Percentiles rank a stretch among this genome's conserved stretches.
Evolutionary conservation across 2,888 invertebrate species (phyloP).

Genomic region (Tineola bisselliella): DNA sequence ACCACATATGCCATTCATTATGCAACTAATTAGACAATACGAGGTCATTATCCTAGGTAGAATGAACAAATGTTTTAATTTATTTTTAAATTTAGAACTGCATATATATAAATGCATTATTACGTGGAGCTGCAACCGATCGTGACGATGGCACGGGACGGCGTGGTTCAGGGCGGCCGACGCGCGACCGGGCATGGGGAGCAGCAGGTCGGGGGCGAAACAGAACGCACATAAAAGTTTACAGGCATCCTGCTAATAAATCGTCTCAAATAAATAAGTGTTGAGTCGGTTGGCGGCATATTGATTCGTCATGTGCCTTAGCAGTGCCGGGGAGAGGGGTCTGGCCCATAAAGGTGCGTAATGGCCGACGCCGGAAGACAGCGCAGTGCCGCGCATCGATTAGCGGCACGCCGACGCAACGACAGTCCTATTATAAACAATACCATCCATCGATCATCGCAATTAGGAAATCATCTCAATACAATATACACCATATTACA

Average conservation of each 20-base stretch:
- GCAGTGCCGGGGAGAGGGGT: conserved; percentile 40
- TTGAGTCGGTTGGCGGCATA: conserved; percentile 68
- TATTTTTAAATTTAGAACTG: no score
- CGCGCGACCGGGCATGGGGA: neutral
- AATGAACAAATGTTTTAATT: no score
- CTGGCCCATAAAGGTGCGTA: conserved; percentile 80
- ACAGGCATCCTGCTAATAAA: conserved; percentile 67
- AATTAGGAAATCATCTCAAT: neutral
- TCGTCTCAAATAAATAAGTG: conserved; percentile 68
- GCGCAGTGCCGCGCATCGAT: conserved; percentile 77
- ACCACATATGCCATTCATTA: no score
- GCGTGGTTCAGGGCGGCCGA: no score
- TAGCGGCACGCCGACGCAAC: conserved; percentile 67
- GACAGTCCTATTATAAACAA: no score
- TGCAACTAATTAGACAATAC: no score
- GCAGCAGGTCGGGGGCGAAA: conserved; percentile 18
- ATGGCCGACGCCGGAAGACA: conserved; percentile 75
- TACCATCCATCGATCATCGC: neutral
- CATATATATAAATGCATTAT: no score
- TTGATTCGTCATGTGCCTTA: conserved; percentile 68
- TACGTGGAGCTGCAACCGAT: neutral
- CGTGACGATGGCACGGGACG: neutral
- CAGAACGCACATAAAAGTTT: conserved; percentile 60
- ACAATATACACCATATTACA: neutral
- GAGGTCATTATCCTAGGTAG: no score